Evolutionary conservation across 2,113 vertebrate genomes (phyloP).

Genomic region (Apodemus sylvaticus): DNA sequence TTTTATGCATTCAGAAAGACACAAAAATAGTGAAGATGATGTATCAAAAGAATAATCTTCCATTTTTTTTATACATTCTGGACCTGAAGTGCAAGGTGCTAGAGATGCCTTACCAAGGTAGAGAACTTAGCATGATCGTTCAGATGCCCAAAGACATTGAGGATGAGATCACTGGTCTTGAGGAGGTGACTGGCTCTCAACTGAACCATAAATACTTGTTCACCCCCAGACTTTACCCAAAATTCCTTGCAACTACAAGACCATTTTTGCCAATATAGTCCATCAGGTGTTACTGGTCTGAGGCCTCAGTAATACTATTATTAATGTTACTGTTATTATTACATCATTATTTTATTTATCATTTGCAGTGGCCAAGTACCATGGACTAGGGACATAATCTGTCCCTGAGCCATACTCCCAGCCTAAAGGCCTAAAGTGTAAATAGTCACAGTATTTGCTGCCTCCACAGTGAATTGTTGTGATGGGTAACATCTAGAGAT

Average conservation of each 20-base stretch:
- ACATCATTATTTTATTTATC: not conserved
- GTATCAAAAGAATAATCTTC: slow-evolving; percentile 89
- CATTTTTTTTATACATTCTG: slow-evolving; percentile 85
- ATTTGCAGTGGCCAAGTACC: not conserved
- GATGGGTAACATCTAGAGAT: not conserved
- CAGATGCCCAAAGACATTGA: slow-evolving; percentile 88
- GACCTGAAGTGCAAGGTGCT: slow-evolving; percentile 87
- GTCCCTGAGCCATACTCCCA: not conserved
- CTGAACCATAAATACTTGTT: not conserved
- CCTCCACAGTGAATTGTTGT: not conserved
- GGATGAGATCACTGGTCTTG: slow-evolving; percentile 87
- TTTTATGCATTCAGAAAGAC: too few relatives aligned
- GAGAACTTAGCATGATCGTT: slow-evolving; percentile 93
- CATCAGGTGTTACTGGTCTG: not conserved
- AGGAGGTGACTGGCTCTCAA: slow-evolving; percentile 83
- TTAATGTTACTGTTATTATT: too few relatives aligned
- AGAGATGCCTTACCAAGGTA: slow-evolving; percentile 89
- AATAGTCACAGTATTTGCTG: not conserved
- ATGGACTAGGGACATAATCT: not conserved
- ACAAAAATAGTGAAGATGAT: slow-evolving; percentile 93
- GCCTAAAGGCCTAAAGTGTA: not conserved
- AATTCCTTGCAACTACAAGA: not conserved
- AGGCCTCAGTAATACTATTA: not conserved
- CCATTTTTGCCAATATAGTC: not conserved
- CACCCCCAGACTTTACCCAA: not conserved